These are phyloP conservation scores for Dryocosmus kuriphilus DNA, from an alignment of 2,888 invertebrate genomes.

Conservation along the genomic window DNA sequence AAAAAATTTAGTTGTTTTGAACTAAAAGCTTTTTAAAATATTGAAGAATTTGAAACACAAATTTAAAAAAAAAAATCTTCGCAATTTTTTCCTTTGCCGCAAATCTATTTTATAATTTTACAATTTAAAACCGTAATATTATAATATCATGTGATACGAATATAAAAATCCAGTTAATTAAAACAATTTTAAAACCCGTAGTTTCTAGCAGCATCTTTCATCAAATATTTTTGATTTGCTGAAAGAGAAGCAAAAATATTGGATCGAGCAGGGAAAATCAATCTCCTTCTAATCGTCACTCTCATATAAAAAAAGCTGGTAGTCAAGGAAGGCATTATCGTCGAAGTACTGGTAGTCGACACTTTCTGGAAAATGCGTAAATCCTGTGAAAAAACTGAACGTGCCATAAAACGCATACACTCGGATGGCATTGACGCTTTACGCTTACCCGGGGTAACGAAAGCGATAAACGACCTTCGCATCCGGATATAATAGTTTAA, in stretches of 20 bases:
- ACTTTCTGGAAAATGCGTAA: slow-evolving; percentile 32
- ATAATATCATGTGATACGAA: no score
- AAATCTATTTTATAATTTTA: no score
- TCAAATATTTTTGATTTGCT: background rate
- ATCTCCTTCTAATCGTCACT: background rate
- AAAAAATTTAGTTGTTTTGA: no score
- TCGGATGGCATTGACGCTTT: slow-evolving; percentile 4
- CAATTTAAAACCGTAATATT: no score
- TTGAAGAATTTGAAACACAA: no score
- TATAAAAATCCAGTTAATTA: background rate
- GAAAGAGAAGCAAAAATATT: slow-evolving; percentile 14
- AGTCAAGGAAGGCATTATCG: slow-evolving; percentile 23
- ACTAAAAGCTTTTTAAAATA: no score
- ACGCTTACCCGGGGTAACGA: background rate
- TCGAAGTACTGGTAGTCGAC: slow-evolving; percentile 28
- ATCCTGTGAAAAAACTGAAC: slow-evolving; percentile 28
- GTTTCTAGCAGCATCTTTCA: background rate
- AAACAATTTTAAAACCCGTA: background rate
- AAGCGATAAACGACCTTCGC: slow-evolving; percentile 21
- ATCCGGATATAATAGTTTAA: slow-evolving; percentile 23
- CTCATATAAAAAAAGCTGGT: slow-evolving; percentile 15
- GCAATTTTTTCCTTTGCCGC: no score
- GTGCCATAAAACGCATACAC: slow-evolving; percentile 4
- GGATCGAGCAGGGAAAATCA: slow-evolving; percentile 6
- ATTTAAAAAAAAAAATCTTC: no score